Conservation (phyloP, 2,113 vertebrate genomes). For the Petrocephalus microphthalmus region DNA sequence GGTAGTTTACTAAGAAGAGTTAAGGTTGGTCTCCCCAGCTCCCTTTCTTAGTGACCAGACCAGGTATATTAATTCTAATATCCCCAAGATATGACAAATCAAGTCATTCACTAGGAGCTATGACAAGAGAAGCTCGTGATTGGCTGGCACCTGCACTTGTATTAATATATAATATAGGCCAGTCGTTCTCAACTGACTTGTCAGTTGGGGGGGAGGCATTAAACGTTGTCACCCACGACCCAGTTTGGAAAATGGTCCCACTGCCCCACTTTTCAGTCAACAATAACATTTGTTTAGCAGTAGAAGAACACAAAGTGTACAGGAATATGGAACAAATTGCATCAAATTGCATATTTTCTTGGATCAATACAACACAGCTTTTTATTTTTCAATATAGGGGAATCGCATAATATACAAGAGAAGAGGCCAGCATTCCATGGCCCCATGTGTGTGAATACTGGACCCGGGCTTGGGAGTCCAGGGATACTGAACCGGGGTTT, state of each 20-base stretch:
- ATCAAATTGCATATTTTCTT: background rate
- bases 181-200: background rate
- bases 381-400: background rate
- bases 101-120: background rate
- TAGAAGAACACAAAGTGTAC: background rate
- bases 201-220: background rate
- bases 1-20: background rate
- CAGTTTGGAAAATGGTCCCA: background rate
- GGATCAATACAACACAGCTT: background rate
- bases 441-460: background rate
- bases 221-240: background rate
- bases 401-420: background rate
- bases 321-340: background rate
- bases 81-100: background rate
- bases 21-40: background rate
- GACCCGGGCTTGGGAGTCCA: too few species aligned
- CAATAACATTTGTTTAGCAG: background rate
- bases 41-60: background rate
- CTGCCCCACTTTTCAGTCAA: background rate
- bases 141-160: background rate
- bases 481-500: too few species aligned
- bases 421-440: too few species aligned
- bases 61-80: background rate
- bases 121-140: background rate
- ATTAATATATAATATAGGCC: background rate